Base-by-base conservation (phyloP, 1,140 invertebrate species). In the Episyrphus balteatus region DNA sequence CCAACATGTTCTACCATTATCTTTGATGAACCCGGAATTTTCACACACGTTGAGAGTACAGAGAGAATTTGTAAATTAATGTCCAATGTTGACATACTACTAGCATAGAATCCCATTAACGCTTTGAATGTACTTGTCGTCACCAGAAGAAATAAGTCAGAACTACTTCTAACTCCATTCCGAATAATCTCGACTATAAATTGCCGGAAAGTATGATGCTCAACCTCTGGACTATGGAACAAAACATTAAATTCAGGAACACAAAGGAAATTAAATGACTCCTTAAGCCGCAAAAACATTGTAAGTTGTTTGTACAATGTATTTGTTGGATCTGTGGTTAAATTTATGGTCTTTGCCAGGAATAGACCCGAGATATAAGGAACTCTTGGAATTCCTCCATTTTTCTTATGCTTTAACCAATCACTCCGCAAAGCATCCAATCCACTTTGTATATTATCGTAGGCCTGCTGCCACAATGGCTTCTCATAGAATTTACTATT, bases 181-280 rank as follows among this genome's bases (percentile, higher is more conserved):
- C 71, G 57, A 15, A 86, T 64, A 9, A 82, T 62, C 56, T 75
- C 68, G 11, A 86, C 66, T 32, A 86, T 79, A 73, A 84, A 87
- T 45, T 70, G 62, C 34, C 80, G 72, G 48, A 82, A 77, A 7
- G 64, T 57, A 38, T 64, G 68, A 51, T 74, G 72, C 34, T 83
- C 73, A 2, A 82, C 61, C 47, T 80, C 75, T 8, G 75, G 73
- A 40, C 77, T 82, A 55, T 83, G 77, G 47, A 84, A 76, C 19
- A 86, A 70, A 36, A 78, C 76, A 44, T 82, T 75, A 53, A 86
- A 77, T 61, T 86, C 84, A 1, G 84, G 84, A 51, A 86, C 77
- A 18, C 74, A 74, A 30, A 71, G 69, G 15, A 86, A 67, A 59
- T 84, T 75, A 19, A 85, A 60, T n/a, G 71, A 70, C 30, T 76